Percentiles rank a stretch among this genome's conserved stretches.
These are phyloP conservation scores for Stictonetta naevosa DNA, from an alignment of 2,113 vertebrate species.

Conservation along the genomic window DNA sequence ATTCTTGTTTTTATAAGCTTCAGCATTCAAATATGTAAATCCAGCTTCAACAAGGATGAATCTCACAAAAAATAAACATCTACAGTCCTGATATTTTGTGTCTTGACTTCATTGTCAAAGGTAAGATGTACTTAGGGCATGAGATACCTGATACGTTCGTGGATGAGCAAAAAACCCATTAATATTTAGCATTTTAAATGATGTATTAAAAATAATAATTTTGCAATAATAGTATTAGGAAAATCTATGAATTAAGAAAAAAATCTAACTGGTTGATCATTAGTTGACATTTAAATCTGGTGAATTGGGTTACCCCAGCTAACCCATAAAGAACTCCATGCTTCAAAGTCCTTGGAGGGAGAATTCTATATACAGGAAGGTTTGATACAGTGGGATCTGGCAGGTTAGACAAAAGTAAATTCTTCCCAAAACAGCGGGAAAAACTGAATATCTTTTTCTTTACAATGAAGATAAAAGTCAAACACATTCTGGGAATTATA, in stretches of 20 bases:
- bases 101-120: neutral
- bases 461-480: neutral
- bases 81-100: neutral
- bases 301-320: neutral
- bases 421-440: neutral
- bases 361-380: neutral
- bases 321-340: neutral
- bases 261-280: neutral
- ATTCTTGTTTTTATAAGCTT: neutral
- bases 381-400: neutral
- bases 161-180: neutral
- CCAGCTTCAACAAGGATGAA: neutral
- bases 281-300: neutral
- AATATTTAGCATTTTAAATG: neutral
- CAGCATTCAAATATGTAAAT: neutral
- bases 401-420: neutral
- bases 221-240: neutral
- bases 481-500: neutral
- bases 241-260: neutral
- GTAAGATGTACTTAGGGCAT: neutral
- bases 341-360: neutral
- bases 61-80: neutral
- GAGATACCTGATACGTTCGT: neutral
- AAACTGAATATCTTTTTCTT: neutral
- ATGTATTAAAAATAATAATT: neutral